Evolutionary conservation across 2,797 vertebrate species (phyloP).

Genomic region (Schizothorax lantsangensis): DNA sequence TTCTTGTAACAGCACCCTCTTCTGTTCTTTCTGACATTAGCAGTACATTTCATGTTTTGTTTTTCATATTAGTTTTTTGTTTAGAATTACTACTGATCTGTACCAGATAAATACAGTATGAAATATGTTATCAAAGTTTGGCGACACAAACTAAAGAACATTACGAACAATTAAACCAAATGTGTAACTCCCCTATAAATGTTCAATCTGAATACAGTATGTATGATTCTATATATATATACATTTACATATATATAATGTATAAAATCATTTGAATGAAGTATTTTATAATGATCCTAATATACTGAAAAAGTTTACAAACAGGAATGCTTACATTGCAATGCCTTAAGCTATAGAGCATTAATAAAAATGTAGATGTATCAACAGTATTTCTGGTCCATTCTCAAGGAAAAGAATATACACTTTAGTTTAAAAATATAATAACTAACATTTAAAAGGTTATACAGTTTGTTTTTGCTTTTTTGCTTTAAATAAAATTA

Average conservation of each 20-base stretch:
- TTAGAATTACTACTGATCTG: not conserved
- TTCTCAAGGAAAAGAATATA: too few relatives aligned
- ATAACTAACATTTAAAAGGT: too few relatives aligned
- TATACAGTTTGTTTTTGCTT: not conserved
- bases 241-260: too few relatives aligned
- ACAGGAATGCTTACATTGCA: too few relatives aligned
- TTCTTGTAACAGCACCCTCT: conserved; percentile 42
- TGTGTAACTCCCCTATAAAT: not conserved
- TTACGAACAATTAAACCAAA: not conserved
- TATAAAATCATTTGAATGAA: too few relatives aligned
- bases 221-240: too few relatives aligned
- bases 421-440: too few relatives aligned
- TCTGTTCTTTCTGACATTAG: conserved; percentile 5
- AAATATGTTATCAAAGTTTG: not conserved
- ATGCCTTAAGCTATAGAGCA: too few relatives aligned
- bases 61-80: not conserved
- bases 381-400: not conserved
- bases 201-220: not conserved
- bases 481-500: not conserved
- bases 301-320: not conserved
- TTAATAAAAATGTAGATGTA: not conserved
- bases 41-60: not conserved
- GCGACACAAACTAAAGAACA: not conserved
- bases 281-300: not conserved
- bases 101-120: not conserved